Evolutionary conservation across 2,113 vertebrate genomes (phyloP).

Genomic region (Oreochromis spilurus): DNA sequence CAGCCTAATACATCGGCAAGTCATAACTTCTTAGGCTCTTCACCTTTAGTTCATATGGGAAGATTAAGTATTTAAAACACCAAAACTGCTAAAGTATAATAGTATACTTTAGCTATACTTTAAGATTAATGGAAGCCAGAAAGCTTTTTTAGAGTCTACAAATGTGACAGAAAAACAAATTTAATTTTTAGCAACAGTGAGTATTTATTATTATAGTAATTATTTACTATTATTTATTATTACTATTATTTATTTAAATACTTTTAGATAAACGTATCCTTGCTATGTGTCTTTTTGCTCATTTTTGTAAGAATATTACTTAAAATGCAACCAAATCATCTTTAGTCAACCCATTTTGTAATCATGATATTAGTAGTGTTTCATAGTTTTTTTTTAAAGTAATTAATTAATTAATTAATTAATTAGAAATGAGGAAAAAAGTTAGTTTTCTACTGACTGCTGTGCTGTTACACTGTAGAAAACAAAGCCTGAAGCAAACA

Average conservation of each 20-base stretch:
- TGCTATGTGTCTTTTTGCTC: neutral
- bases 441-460: neutral
- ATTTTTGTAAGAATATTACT: neutral
- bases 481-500: neutral
- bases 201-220: neutral
- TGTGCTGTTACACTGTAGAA: neutral
- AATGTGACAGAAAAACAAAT: neutral
- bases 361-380: neutral
- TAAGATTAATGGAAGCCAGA: neutral
- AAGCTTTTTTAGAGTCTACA: fast-evolving
- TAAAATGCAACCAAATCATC: neutral
- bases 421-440: neutral
- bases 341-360: fast-evolving
- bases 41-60: neutral
- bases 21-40: neutral
- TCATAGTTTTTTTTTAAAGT: neutral
- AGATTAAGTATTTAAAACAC: neutral
- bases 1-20: neutral
- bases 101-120: neutral
- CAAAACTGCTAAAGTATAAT: neutral
- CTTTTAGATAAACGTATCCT: neutral
- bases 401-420: neutral
- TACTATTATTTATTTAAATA: neutral
- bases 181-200: neutral
- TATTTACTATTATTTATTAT: neutral